Evolutionary conservation across 64 coral and sea anemone species (phyloP).

Genomic region (Cladopsammia gracilis): DNA sequence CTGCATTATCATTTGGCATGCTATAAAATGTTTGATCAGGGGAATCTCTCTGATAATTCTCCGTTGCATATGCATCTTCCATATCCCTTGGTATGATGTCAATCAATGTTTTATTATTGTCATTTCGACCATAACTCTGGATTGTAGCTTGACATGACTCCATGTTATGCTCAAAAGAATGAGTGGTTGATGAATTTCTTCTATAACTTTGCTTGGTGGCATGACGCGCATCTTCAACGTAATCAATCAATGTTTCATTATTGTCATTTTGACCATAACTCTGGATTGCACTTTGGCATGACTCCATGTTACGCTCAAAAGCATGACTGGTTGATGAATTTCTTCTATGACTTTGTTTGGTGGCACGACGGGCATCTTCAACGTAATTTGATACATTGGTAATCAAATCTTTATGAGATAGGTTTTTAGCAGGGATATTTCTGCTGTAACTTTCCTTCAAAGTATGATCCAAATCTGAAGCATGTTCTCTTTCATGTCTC

Average conservation of each 20-base stretch:
- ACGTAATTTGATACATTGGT: neutral
- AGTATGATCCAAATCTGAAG: neutral
- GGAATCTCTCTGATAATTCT: neutral
- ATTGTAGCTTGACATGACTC: neutral
- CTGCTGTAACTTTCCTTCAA: neutral
- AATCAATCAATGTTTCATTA: neutral
- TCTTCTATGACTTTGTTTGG: neutral
- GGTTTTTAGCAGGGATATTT: neutral
- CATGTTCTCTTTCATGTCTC: neutral
- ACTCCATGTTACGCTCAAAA: neutral
- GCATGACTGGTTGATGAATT: neutral
- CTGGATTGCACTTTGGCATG: too few relatives aligned
- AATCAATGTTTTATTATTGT: neutral
- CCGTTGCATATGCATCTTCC: neutral
- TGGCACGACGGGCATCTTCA: neutral
- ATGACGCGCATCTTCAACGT: neutral
- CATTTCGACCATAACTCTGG: neutral
- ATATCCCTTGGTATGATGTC: neutral
- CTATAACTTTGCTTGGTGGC: neutral
- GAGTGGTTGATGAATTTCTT: neutral
- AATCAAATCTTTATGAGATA: neutral
- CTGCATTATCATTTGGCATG: neutral
- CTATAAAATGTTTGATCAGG: neutral
- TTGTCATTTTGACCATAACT: too few relatives aligned
- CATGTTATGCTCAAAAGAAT: neutral